A percentile compares a stretch with the other conserved stretches of the same genome.
phyloP scores from a whole-genome alignment of 92 coral and sea anemone species.

The Paragorgia papillata region DNA sequence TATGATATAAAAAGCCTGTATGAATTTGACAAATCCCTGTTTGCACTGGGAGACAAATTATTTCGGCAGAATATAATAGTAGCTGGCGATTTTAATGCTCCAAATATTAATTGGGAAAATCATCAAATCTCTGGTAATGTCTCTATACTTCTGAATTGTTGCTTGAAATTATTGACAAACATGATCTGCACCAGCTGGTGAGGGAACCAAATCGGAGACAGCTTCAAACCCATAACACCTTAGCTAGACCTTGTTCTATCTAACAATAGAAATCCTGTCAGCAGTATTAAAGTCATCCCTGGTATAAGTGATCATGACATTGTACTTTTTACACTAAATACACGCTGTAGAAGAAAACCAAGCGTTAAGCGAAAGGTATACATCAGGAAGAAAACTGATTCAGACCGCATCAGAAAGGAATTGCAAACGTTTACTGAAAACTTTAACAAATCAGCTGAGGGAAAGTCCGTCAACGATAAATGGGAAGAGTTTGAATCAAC shows the following conservation, averaged over 20 bases:
- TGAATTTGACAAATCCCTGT: slow-evolving; percentile 45
- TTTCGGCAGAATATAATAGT: slow-evolving; percentile 46
- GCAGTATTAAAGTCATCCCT: slow-evolving; percentile 41
- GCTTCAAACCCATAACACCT: no score
- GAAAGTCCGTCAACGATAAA: no score
- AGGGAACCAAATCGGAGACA: slow-evolving; percentile 39
- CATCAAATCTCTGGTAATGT: neutral
- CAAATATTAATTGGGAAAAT: slow-evolving; percentile 46
- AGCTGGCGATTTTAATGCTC: slow-evolving; percentile 64
- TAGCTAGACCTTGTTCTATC: slow-evolving; percentile 49
- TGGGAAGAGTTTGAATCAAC: no score
- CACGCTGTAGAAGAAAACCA: slow-evolving; percentile 22
- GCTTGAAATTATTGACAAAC: slow-evolving; percentile 52
- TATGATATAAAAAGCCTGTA: no score
- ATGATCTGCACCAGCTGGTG: slow-evolving; percentile 51
- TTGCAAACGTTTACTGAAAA: neutral
- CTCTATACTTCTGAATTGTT: slow-evolving; percentile 41
- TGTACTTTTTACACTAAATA: slow-evolving; percentile 41
- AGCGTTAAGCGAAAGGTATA: slow-evolving; percentile 54
- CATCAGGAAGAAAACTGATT: slow-evolving; percentile 52
- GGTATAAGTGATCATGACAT: slow-evolving; percentile 64
- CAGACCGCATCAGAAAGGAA: slow-evolving; percentile 34
- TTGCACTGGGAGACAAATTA: slow-evolving; percentile 38
- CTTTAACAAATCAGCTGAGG: no score
- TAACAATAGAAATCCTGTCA: slow-evolving; percentile 32